These are phyloP conservation scores for Haliclystus octoradiatus DNA, from an alignment of 30 jellyfish, hydroid and myxozoan species.

Conservation along the genomic window DNA sequence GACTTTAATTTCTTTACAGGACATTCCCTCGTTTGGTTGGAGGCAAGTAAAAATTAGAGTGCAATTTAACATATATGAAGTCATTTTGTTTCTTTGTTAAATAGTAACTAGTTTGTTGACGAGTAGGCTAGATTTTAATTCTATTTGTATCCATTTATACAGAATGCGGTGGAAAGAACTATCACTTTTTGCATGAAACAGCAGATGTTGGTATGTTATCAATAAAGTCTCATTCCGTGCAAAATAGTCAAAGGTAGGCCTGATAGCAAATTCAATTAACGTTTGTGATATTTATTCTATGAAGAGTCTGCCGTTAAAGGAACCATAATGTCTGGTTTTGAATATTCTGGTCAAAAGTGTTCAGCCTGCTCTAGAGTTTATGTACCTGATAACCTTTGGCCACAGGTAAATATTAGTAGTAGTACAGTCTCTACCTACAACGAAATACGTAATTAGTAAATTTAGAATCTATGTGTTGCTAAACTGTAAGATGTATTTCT, in stretches of 20 bases:
- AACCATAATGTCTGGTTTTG: conserved; percentile 78
- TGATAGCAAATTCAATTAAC: not conserved
- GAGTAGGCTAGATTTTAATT: too few relatives aligned
- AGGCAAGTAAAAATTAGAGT: conserved; percentile 43
- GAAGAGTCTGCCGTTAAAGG: conserved; percentile 88
- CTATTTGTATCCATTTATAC: too few relatives aligned
- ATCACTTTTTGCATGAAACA: conserved; percentile 85
- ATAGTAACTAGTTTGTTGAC: not conserved
- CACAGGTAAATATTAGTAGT: conserved; percentile 48
- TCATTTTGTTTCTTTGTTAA: not conserved
- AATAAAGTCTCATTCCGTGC: not conserved
- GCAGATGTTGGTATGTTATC: conserved; percentile 73
- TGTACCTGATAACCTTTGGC: conserved; percentile 93
- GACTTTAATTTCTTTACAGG: conserved; percentile 44
- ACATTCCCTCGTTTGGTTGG: conserved; percentile 95
- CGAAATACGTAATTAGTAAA: too few relatives aligned
- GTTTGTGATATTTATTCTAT: too few relatives aligned
- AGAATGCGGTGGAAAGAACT: conserved; percentile 99
- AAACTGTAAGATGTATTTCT: too few relatives aligned
- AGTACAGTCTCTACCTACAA: too few relatives aligned
- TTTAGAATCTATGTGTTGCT: too few relatives aligned
- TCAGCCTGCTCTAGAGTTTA: conserved; percentile 97
- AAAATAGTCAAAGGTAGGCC: not conserved
- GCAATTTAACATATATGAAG: too few relatives aligned
- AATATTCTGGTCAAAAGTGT: conserved; percentile 93